Conservation (phyloP, 2,888 invertebrate species). For the Caenorhabditis angaria region DNA sequence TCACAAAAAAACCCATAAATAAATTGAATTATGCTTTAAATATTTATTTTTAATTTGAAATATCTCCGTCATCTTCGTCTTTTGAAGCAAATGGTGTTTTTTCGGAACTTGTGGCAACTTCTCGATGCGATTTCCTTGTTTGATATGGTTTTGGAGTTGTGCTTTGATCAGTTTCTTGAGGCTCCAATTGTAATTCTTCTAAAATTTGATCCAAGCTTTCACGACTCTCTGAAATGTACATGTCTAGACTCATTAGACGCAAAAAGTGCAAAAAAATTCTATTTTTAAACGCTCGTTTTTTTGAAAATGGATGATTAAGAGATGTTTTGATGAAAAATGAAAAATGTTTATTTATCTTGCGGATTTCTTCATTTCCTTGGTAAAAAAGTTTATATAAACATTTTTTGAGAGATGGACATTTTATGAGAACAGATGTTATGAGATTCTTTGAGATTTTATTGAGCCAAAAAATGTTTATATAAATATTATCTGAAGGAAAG, state of each 20-base stretch:
- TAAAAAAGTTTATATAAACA: too few species aligned
- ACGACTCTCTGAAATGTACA: slow-evolving; percentile 23
- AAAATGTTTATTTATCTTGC: neutral
- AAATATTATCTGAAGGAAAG: neutral
- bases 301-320: too few species aligned
- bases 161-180: slow-evolving; percentile 19
- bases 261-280: too few species aligned
- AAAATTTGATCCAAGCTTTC: slow-evolving; percentile 43
- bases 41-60: slow-evolving; percentile 2
- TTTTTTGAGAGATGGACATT: too few species aligned
- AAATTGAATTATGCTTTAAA: neutral
- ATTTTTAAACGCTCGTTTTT: too few species aligned
- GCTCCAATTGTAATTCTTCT: slow-evolving; percentile 36
- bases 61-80: slow-evolving; percentile 27
- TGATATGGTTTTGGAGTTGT: slow-evolving; percentile 34
- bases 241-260: too few species aligned
- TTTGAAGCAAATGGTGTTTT: slow-evolving; percentile 17
- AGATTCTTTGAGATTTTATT: too few species aligned
- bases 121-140: slow-evolving; percentile 11
- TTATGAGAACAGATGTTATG: too few species aligned
- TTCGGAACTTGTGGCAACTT: slow-evolving; percentile 5
- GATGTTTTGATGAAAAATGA: too few species aligned
- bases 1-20: slow-evolving; percentile 3
- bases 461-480: too few species aligned
- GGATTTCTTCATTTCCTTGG: too few species aligned